Base-by-base conservation (phyloP, 1,140 invertebrate species). In the Triops cancriformis region DNA sequence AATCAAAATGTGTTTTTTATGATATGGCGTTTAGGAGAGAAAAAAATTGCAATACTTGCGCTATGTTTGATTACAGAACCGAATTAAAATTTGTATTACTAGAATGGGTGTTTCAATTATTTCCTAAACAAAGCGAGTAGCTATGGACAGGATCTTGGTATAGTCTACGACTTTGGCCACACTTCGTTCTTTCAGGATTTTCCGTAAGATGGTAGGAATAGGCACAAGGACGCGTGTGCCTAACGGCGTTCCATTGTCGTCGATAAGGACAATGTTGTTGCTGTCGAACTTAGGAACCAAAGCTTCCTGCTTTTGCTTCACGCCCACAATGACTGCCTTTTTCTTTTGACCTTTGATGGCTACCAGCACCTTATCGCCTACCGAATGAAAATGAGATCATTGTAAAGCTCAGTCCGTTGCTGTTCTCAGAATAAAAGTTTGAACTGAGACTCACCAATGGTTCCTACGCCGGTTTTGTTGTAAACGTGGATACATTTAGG, bases 261-360 rank as follows among this genome's bases (percentile, higher is more conserved):
- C 96, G 76, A 99, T 93, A 0, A 99, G 85, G 1, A 99, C 97
- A 78, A 99, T 84, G 86, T 99, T 99, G 83, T 99, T 99, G 80
- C 91, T 95, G 84, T 99, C 98, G 86, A 95, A 97, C 82, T 92
- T 93, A 0, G 97, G 97, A 42, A 97, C 87, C 84, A 94, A 92
- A 5, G 91, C 83, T 77, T 89, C 88, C 83, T 98, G 94, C 77
- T 89, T 90, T 83, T 95, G 91, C 83, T 95, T 96, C 1, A 94
- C 86, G 0, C 98, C 98, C 27, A 99, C 97, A 73, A 99, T 87
- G 79, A 97, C 94, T 2, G 91, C 98, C 85, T 96, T 96, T 83
- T 96, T 97, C 88, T 97, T 99, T 83, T 98, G 92, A 31, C 97
- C 97, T 85, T 94, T 95, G 80, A 99, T 94, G 4, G 98, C 95